Evolutionary conservation across 2,888 invertebrate species (phyloP).

Genomic region (Noctua janthe): DNA sequence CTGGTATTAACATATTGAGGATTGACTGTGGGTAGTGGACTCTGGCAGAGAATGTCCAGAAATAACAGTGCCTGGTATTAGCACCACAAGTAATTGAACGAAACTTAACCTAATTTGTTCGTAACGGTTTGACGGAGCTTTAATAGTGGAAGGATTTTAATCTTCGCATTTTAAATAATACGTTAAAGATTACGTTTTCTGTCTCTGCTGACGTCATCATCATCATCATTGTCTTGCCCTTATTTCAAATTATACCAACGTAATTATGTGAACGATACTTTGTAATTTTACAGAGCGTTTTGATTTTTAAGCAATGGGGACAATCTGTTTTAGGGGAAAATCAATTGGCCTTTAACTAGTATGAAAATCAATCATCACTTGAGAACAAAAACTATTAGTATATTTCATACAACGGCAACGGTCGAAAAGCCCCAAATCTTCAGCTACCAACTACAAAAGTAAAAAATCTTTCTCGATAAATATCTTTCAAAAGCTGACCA

Average conservation of each 20-base stretch:
- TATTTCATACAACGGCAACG: not conserved
- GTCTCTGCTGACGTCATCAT: too few relatives aligned
- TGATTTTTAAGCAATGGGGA: not conserved
- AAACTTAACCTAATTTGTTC: not conserved
- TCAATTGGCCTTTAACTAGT: not conserved
- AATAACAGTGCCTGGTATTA: not conserved
- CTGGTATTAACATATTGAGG: not conserved
- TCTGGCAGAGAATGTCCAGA: not conserved
- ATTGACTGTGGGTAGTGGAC: too few relatives aligned
- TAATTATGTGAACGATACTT: not conserved
- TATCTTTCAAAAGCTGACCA: conserved; percentile 45
- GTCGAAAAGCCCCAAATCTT: not conserved
- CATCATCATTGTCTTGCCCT: too few relatives aligned
- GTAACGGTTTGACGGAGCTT: not conserved
- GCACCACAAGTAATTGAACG: not conserved
- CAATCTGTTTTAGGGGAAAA: not conserved
- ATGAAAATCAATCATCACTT: not conserved
- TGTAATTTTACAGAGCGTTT: not conserved
- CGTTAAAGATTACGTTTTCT: not conserved
- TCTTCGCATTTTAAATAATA: not conserved
- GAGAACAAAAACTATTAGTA: not conserved
- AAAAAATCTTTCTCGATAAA: conserved; percentile 23
- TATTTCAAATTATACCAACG: too few relatives aligned
- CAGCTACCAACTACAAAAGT: not conserved
- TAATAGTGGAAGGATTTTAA: not conserved